These are phyloP conservation scores for Spheniscus humboldti DNA, from an alignment of 2,797 vertebrate genomes.

Conservation along the genomic window DNA sequence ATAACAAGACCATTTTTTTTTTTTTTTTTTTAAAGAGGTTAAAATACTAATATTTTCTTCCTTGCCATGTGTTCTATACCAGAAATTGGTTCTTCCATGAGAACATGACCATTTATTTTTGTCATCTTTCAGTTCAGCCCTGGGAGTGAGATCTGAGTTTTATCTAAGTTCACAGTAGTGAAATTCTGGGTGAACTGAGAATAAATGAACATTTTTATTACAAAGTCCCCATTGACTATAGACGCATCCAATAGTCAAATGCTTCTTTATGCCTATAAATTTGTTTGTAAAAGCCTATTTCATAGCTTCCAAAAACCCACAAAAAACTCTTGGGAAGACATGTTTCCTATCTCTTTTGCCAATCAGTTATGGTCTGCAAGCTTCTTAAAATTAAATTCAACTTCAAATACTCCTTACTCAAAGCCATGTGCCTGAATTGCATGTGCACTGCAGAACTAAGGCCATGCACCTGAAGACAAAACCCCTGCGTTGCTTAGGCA, in stretches of 20 bases:
- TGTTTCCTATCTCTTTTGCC: not conserved
- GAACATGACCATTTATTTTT: not conserved
- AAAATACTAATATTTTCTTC: not conserved
- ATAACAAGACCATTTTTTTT: not conserved
- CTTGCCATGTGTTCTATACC: not conserved
- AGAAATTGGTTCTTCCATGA: not conserved
- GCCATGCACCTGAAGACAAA: not conserved
- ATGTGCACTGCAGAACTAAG: not conserved
- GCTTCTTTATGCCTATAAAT: not conserved
- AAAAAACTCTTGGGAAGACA: not conserved
- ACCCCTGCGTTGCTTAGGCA: not conserved
- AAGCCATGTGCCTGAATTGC: not conserved
- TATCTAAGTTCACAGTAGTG: not conserved
- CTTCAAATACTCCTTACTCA: not conserved
- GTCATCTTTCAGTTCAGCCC: not conserved
- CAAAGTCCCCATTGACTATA: not conserved
- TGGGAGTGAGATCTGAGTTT: not conserved
- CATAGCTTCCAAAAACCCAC: not conserved
- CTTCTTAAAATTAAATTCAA: not conserved
- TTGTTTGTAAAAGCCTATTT: not conserved
- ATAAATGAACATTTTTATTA: not conserved
- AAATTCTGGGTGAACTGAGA: not conserved
- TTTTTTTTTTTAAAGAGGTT: not conserved
- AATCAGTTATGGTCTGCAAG: not conserved
- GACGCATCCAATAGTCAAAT: not conserved